Conservation (phyloP, 2,888 invertebrate genomes). For the Mamestra brassicae region DNA sequence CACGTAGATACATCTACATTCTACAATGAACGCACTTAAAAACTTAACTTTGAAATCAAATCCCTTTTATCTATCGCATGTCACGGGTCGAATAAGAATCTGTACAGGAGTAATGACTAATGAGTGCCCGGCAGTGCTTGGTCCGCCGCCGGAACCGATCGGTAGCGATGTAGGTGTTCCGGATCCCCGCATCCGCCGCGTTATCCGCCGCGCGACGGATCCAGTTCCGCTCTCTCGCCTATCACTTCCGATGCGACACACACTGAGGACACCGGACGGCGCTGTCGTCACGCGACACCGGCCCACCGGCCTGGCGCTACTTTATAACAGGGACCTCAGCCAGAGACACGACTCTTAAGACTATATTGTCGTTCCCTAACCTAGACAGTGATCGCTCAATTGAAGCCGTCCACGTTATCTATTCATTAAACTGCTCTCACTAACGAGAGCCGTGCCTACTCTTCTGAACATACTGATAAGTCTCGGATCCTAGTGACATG, state of each 20-base stretch:
- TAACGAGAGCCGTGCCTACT: slow-evolving; percentile 18
- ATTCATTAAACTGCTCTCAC: slow-evolving; percentile 12
- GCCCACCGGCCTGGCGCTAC: not conserved
- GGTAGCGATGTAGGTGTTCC: slow-evolving; percentile 21
- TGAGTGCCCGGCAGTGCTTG: not conserved
- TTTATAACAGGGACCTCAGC: not conserved
- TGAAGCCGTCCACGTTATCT: not conserved
- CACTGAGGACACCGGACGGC: slow-evolving; percentile 46
- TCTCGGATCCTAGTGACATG: slow-evolving; percentile 12
- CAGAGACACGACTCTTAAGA: not conserved
- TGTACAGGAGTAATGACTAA: not conserved
- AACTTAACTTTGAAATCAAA: not conserved
- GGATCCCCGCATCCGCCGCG: slow-evolving; percentile 35
- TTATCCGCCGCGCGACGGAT: slow-evolving; percentile 37
- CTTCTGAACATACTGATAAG: slow-evolving; percentile 37
- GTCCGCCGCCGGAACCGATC: slow-evolving; percentile 1
- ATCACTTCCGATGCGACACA: slow-evolving; percentile 43
- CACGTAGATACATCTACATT: too few relatives aligned
- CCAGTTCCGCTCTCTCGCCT: slow-evolving; percentile 39
- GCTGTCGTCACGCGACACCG: too few relatives aligned
- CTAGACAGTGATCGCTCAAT: not conserved
- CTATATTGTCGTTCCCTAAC: not conserved
- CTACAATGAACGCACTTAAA: not conserved
- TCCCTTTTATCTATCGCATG: not conserved
- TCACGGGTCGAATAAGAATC: not conserved